Base-by-base conservation (phyloP, 2,797 vertebrate genomes). In the Alcedo quadribrachys region DNA sequence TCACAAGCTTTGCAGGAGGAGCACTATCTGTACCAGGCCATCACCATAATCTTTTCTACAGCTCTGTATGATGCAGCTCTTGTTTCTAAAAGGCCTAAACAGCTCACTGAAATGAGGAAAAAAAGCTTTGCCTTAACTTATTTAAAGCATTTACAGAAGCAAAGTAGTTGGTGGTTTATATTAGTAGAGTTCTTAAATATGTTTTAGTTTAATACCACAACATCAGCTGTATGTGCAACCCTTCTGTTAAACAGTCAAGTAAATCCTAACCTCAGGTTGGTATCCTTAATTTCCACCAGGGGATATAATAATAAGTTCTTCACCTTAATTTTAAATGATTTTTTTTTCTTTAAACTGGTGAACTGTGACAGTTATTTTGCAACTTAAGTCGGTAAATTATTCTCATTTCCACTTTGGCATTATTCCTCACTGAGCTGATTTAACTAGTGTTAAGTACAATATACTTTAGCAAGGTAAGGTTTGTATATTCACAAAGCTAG, bases 361-460 rank as follows among this genome's bases (percentile, higher is more conserved):
- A 87, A 68, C 86, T 78, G 46, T 67, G 27, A 81, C 89, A 65
- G 61, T 75, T 92, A 54, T 91, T 92, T 89, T 83, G 73, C 76
- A 95, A 30, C 18, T 90, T 89, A 82, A 93, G 82, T 92, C 89
- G 86, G 55, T 35, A 95, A 89, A 94, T 30, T 84, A 90, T 93
- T 93, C 75, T 87, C 67, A 86, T 95, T 92, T 94, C 84, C 78
- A 91, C 62, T 83, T 58, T 74, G 58, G 40, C 77, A 48, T 89
- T 66, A 61, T 46, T 84, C 30, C 68, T 94, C 37, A 11, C 63
- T 63, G 73, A 94, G 67, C 45, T 69, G 82, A 80, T 48, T 89
- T 67, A 94, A 88, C 65, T 65, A 66, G 45, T 87, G 22, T 61
- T 94, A 94, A 80, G 45, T 63, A 37, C n/a, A 95, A 89, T 79